phyloP scores from a whole-genome alignment of 2,888 invertebrate species.

The Ptychoptera contaminata region DNA sequence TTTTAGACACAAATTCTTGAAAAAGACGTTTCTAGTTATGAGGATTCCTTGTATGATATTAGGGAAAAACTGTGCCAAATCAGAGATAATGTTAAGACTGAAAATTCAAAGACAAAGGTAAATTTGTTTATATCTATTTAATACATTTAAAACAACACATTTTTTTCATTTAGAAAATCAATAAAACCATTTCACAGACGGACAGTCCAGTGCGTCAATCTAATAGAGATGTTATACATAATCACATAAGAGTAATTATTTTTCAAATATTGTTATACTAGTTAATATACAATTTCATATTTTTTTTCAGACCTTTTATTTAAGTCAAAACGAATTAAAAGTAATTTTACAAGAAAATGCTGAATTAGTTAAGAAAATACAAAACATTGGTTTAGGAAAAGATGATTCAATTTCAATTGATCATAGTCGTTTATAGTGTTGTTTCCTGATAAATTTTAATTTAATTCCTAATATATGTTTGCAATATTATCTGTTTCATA shows the following conservation, averaged over 20 bases:
- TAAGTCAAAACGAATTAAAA: constrained; percentile 23
- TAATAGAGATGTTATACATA: no score
- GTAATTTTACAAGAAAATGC: constrained; percentile 22
- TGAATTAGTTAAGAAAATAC: constrained; percentile 18
- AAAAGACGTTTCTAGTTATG: constrained; percentile 34
- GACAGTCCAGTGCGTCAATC: no score
- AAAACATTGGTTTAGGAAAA: constrained; percentile 6
- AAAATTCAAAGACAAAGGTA: constrained; percentile 16
- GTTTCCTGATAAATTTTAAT: no score
- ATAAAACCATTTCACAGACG: no score
- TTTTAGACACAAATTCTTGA: constrained; percentile 49
- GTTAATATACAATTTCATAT: constrained; percentile 3
- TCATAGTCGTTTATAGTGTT: constrained; percentile 9
- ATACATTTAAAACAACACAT: not conserved
- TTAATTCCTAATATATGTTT: no score
- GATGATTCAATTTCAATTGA: constrained; percentile 9
- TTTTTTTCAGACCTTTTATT: constrained; percentile 20
- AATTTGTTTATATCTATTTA: constrained; percentile 16
- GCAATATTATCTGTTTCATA: no score
- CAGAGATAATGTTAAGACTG: constrained; percentile 22
- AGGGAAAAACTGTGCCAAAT: constrained; percentile 24
- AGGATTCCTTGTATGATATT: constrained; percentile 17
- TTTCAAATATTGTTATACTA: no score
- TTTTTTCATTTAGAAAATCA: no score
- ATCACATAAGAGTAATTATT: not conserved